Evolutionary conservation across 2,113 vertebrate species (phyloP), one percentile per base, ranked within the genome.

Genomic region (Furnarius figulus): DNA sequence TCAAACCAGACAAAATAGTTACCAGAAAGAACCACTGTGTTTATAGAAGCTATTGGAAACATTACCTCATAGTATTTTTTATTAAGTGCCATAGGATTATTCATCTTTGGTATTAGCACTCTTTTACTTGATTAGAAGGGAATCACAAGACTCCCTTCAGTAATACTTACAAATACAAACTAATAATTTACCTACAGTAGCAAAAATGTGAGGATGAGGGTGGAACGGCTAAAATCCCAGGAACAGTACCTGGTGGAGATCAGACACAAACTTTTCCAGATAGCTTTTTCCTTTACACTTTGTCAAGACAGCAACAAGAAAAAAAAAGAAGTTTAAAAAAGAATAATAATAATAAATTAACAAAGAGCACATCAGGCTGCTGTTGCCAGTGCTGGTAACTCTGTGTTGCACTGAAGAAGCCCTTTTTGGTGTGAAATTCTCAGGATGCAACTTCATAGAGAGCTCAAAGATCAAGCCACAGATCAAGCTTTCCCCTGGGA

Each of bases 1-100:
- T 75, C 49, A 82, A 82, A 81, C 76, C 70, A 95, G 67, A 92
- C 89, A 56, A 80, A 93, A 84, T 6, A 95, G 85, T 90, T 93
- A 95, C 85, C 82, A 90, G 72, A 90, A 82, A 73, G 40, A 79
- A 96, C 33, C 25, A 24, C 50, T 20, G 25, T 49, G 40, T 24
- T 88, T 71, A 56, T 8, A 76, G 68, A 37, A 49, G 28, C 63
- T 42, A 17, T 59, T 94, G 78, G 90, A 93, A 95, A 87, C 80
- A 77, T n/a, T 91, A 73, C 85, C 49, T 73, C 79, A 89, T 11
- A 58, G 77, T n/a, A 47, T 28, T 22, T 73, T 52, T 67, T 53
- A 83, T 78, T 15, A 87, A 78, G 5, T 46, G 39, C 61, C 46
- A 30, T 14, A 62, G 53, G 35, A 77, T 74, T 90, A 84, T 91